Conservation (phyloP, 2,113 vertebrate species). For the Thamnaconus septentrionalis region DNA sequence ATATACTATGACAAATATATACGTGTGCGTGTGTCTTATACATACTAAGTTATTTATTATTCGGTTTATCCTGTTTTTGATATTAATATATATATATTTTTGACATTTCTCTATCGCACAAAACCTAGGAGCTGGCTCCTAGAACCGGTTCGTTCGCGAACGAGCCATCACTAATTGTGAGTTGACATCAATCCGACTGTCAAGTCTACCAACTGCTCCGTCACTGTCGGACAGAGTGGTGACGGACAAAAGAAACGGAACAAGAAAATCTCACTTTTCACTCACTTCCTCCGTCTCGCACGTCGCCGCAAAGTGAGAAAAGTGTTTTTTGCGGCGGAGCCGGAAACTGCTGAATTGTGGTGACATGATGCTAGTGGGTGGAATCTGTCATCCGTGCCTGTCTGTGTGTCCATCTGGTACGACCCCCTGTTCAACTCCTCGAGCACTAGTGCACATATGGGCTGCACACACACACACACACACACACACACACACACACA, state of each 20-base stretch:
- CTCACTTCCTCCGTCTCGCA: slow-evolving; percentile 16
- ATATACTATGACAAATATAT: too few relatives aligned
- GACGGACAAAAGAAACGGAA: not conserved
- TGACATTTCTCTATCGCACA: too few relatives aligned
- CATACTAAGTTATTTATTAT: too few relatives aligned
- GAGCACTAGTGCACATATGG: slow-evolving; percentile 71
- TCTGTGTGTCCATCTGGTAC: slow-evolving; percentile 64
- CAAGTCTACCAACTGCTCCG: too few relatives aligned
- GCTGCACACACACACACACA: slow-evolving; percentile 39
- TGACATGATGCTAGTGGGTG: slow-evolving; percentile 59
- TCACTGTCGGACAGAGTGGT: too few relatives aligned
- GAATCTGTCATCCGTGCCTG: slow-evolving; percentile 51
- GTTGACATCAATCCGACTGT: too few relatives aligned
- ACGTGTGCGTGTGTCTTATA: too few relatives aligned
- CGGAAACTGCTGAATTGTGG: slow-evolving; percentile 38
- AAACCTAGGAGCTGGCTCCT: too few relatives aligned
- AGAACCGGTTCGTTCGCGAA: too few relatives aligned
- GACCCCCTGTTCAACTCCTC: slow-evolving; percentile 72
- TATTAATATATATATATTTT: too few relatives aligned
- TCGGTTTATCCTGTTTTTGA: too few relatives aligned
- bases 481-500: slow-evolving; percentile 33
- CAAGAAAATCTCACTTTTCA: not conserved
- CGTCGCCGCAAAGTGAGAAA: slow-evolving; percentile 32
- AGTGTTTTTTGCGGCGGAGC: not conserved
- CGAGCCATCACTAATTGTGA: too few relatives aligned